A percentile compares a stretch with the other conserved stretches of the same genome.
phyloP scores from a whole-genome alignment of 2,113 vertebrate genomes.

The Hippocampus guttulatus region DNA sequence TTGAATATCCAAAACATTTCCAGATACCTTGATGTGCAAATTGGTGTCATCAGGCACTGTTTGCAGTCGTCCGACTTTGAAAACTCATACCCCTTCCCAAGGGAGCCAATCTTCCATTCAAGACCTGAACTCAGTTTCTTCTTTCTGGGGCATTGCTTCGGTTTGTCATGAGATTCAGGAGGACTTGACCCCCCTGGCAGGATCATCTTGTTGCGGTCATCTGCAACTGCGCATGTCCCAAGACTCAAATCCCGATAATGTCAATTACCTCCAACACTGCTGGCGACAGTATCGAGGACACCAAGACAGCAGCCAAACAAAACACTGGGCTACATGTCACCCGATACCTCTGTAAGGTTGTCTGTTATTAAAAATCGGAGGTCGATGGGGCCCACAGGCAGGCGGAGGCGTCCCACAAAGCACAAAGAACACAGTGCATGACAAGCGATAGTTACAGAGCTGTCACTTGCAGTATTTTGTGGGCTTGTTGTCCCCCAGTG shows the following conservation, averaged over 20 bases:
- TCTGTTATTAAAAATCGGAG: constrained; percentile 29
- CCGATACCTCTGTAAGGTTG: constrained; percentile 22
- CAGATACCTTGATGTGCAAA: no score
- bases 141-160: no score
- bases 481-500: constrained; percentile 23
- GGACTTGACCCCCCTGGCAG: background rate
- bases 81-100: no score
- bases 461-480: constrained; percentile 39
- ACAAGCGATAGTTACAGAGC: constrained; percentile 10
- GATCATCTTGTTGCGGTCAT: background rate
- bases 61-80: no score
- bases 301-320: constrained; percentile 34
- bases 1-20: no score
- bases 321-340: constrained; percentile 31
- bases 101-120: no score
- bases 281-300: constrained; percentile 45
- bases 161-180: no score
- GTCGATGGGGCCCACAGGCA: constrained; percentile 2
- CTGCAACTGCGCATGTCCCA: background rate
- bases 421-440: constrained; percentile 2
- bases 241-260: background rate
- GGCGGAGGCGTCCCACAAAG: background rate
- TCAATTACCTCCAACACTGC: constrained; percentile 37
- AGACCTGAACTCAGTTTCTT: no score
- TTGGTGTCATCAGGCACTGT: no score